Percentiles rank a stretch among this genome's conserved stretches.
phyloP scores from a whole-genome alignment of 2,888 invertebrate genomes.

The Nyleta sp. region DNA sequence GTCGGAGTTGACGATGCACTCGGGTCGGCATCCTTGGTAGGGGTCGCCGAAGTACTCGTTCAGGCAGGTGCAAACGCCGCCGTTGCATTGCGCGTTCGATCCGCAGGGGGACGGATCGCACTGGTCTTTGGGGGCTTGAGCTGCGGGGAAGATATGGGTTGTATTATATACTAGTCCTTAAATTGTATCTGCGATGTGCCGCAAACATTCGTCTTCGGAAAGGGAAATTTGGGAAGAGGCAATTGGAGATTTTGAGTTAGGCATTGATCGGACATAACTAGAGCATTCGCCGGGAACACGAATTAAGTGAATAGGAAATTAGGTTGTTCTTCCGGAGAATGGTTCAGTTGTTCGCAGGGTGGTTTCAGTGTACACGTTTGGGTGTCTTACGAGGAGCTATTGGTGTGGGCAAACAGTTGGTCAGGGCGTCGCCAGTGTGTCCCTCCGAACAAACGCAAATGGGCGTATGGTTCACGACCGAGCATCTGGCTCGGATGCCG shows the following conservation, averaged over 20 bases:
- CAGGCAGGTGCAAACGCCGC: slow-evolving; percentile 89
- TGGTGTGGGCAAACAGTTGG: slow-evolving; percentile 84
- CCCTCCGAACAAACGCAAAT: slow-evolving; percentile 89
- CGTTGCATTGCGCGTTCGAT: slow-evolving; percentile 88
- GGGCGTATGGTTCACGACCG: slow-evolving; percentile 91
- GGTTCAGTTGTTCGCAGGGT: too few relatives aligned
- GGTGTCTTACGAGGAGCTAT: slow-evolving; percentile 45
- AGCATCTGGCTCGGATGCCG: slow-evolving; percentile 89
- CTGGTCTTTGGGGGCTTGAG: slow-evolving; percentile 25
- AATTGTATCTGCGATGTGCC: too few relatives aligned
- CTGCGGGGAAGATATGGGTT: slow-evolving; percentile 1
- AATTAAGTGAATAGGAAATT: too few relatives aligned
- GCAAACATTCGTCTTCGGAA: too few relatives aligned
- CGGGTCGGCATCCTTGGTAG: slow-evolving; percentile 89
- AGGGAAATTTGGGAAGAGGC: too few relatives aligned
- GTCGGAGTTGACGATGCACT: slow-evolving; percentile 88
- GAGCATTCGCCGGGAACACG: too few relatives aligned
- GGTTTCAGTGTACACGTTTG: neutral
- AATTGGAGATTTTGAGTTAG: too few relatives aligned
- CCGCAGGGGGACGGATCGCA: slow-evolving; percentile 86
- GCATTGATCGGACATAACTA: too few relatives aligned
- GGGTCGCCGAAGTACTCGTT: slow-evolving; percentile 91
- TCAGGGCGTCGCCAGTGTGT: slow-evolving; percentile 87
- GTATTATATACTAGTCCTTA: too few relatives aligned
- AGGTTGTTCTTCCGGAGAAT: too few relatives aligned